Percentiles rank a stretch among this genome's conserved stretches.
These are phyloP conservation scores for Plemyria rubiginata DNA, from an alignment of 2,888 invertebrate genomes.

Conservation along the genomic window DNA sequence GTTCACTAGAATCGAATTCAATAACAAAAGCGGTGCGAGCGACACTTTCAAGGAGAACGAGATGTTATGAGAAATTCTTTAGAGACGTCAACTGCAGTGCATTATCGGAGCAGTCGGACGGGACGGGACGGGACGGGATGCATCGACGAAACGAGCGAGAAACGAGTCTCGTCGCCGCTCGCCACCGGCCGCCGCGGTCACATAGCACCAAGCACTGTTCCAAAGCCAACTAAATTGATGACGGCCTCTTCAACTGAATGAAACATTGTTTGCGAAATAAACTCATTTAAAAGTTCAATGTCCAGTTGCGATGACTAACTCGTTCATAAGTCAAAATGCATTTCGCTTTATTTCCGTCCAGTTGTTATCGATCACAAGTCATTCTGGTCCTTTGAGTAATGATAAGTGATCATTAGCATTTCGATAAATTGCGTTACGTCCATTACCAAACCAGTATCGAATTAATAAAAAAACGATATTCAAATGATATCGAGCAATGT, in stretches of 20 bases:
- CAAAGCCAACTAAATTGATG: conserved; percentile 12
- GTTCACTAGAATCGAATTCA: conserved; percentile 9
- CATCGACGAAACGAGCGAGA: not conserved
- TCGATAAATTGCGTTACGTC: conserved; percentile 9
- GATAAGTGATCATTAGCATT: conserved; percentile 17
- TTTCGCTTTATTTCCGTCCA: conserved; percentile 4
- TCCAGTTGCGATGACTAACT: conserved; percentile 1
- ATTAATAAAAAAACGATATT: conserved; percentile 14
- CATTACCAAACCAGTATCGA: conserved; percentile 17
- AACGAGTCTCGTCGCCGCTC: conserved; percentile 10
- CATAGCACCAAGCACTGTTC: conserved; percentile 9
- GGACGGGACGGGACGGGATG: not conserved
- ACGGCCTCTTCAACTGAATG: conserved; percentile 11
- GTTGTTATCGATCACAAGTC: not conserved
- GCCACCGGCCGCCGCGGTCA: not conserved
- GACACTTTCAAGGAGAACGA: conserved; percentile 13
- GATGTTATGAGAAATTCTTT: conserved; percentile 18
- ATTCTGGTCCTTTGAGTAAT: not conserved
- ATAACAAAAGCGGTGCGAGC: conserved; percentile 14
- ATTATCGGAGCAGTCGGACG: conserved; percentile 7
- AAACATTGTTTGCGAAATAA: conserved; percentile 20
- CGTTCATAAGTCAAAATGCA: not conserved
- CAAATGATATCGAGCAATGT: conserved; percentile 13
- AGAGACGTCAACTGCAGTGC: conserved; percentile 14
- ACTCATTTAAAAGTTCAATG: conserved; percentile 15